Evolutionary conservation across 2,113 vertebrate species (phyloP).

Genomic region (Podarcis muralis): DNA sequence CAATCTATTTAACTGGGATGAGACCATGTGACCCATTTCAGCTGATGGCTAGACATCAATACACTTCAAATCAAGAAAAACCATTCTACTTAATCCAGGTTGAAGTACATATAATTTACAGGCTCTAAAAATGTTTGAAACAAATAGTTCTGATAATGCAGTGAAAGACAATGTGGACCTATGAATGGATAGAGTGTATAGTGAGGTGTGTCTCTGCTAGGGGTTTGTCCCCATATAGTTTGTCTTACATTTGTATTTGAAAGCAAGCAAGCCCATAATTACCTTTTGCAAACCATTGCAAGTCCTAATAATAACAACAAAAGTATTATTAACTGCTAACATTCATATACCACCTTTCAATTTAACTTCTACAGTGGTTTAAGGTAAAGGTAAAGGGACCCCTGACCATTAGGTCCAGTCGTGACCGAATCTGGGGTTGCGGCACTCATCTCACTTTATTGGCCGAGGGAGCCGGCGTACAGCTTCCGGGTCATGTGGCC

Average conservation of each 20-base stretch:
- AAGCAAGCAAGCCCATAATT: background rate
- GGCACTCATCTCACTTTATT: too few species aligned
- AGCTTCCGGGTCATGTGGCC: too few species aligned
- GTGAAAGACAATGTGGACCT: background rate
- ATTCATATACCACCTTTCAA: background rate
- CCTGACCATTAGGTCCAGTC: too few species aligned
- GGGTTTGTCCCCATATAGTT: background rate
- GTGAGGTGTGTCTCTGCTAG: background rate
- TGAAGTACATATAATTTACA: background rate
- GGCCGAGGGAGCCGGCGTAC: too few species aligned
- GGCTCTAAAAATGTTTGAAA: background rate
- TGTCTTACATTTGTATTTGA: background rate
- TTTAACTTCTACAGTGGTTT: background rate
- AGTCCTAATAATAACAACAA: background rate
- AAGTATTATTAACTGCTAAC: background rate
- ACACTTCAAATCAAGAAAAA: background rate
- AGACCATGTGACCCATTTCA: background rate
- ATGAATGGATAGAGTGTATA: fast-evolving
- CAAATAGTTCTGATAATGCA: fast-evolving
- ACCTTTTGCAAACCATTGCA: background rate
- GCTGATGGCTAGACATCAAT: background rate
- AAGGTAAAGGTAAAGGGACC: too few species aligned
- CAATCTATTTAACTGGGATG: background rate
- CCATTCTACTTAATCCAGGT: background rate
- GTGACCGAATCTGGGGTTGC: too few species aligned